Base-by-base conservation (phyloP, 30 jellyfish, hydroid and myxozoan species). In the Cassiopea andromeda region DNA sequence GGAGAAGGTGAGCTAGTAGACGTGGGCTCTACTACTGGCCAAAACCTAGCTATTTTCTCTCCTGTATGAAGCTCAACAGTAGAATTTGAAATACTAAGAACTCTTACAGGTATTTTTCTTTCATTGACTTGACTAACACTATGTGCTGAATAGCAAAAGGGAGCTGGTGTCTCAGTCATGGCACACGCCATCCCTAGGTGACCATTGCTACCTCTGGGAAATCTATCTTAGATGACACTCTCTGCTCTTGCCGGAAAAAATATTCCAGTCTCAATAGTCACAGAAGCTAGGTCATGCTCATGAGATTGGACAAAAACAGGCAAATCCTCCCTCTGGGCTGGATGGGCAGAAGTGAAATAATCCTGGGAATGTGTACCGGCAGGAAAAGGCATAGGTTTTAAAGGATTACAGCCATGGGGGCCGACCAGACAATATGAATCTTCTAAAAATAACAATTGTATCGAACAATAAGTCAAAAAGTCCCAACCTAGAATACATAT, bases 131-230 rank as follows among this genome's bases (percentile, higher is more conserved):
- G 89, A 60, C 80, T 80, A 66, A 80, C 84, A 13, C 83, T 16
- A 58, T 81, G 60, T 80, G 89, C 89, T 7, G 60, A 5, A 58
- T 54, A 59, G 60, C 44, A 78, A 27, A 12, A 61, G 16, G 48
- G 13, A 18, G 8, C 19, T n/a, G 66, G 84, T 13, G 54, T 49
- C 89, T 80, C 80, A 83, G 4, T 48, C 47, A 13, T 2, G 89
- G 78, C 43, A 38, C 89, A 46, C 17, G 58, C 69, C 81, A 80
- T 80, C 54, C 80, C 83, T 15, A 80, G 89, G 54, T 80, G 87
- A 59, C 59, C 59, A 48, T 27, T 45, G 38, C 87, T 9, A 78
- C 87, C 47, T 38, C 46, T 19, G 44, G 87, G 82, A 8, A 78
- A 2, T 78, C 59, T 45, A 50, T 46, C 49, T 45, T 7, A 75